Conservation (phyloP, 2,888 invertebrate genomes). For the Hipparchia semele region DNA sequence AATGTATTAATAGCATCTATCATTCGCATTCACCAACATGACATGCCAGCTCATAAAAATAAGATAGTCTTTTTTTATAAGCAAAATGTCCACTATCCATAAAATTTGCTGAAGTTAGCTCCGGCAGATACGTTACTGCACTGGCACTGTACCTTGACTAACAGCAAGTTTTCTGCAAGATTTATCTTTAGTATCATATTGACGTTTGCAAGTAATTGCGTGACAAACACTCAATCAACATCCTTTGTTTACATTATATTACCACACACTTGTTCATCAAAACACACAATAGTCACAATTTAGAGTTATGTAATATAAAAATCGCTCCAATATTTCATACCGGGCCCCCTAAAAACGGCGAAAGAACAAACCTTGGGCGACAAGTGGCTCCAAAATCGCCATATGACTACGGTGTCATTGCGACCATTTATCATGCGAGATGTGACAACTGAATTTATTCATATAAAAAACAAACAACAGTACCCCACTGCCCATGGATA, state of each 20-base stretch:
- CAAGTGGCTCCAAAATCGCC: constrained; percentile 76
- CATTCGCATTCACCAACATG: too few species aligned
- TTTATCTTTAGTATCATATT: too few species aligned
- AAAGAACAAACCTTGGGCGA: constrained; percentile 50
- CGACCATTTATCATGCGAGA: constrained; percentile 75
- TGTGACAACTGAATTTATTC: constrained; percentile 83
- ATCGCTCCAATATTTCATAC: constrained; percentile 17
- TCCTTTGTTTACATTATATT: constrained; percentile 21
- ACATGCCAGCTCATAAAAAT: too few species aligned
- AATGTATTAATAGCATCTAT: too few species aligned
- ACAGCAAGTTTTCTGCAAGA: too few species aligned
- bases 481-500: constrained; percentile 58
- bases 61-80: too few species aligned
- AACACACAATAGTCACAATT: constrained; percentile 46
- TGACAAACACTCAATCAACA: constrained; percentile 3
- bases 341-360: constrained; percentile 49
- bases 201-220: too few species aligned
- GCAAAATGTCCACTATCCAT: too few species aligned
- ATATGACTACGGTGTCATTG: constrained; percentile 76
- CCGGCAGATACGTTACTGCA: too few species aligned
- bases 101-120: too few species aligned
- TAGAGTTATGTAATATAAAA: constrained; percentile 48
- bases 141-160: too few species aligned
- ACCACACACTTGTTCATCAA: constrained; percentile 33
- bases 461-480: constrained; percentile 79